Base-by-base conservation (phyloP, 2,113 vertebrate species). In the Podocnemis expansa region DNA sequence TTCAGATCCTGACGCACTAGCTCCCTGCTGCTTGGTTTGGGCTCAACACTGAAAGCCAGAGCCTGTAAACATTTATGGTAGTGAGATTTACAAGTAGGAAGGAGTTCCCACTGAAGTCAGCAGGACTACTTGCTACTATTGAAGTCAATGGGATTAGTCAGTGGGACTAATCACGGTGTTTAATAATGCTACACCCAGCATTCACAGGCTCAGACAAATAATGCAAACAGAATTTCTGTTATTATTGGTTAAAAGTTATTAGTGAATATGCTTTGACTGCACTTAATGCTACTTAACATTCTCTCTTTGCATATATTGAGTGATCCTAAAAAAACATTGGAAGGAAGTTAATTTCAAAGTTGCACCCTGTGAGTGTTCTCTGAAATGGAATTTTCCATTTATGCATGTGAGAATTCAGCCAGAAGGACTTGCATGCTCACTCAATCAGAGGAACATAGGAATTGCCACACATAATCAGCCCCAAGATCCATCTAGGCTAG, bases 391-490 rank as follows among this genome's bases (percentile, higher is more conserved):
- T 6, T 25, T 88, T 85, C 58, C 89, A 86, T 93, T 67, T 90
- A 86, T 51, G 79, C 1, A 63, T 2, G 80, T 80, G 90, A 84
- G 60, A 93, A 90, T 88, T 95, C 78, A 89, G 2, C 31, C 86
- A 24, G 67, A 90, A 90, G 60, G 17, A 94, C 92, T 93, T 89
- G 58, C 90, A 56, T 45, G 27, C 80, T 92, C 0, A 1, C 73
- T 54, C 81, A 89, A 78, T 90, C 80, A 86, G 10, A 43, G 43
- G 73, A 45, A 45, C 73, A 76, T 84, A 91, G 45, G 58, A 91
- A 55, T 86, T 93, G 88, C 91, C 90, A 80, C 86, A 91, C 56
- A 91, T 41, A 94, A 90, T 97, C 82, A 93, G 87, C 84, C 67
- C 73, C 73, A 67, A 90, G 87, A 45, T 91, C 84, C 19, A 80